Base-by-base conservation (phyloP, 2,888 invertebrate species). In the Cepaea hortensis region DNA sequence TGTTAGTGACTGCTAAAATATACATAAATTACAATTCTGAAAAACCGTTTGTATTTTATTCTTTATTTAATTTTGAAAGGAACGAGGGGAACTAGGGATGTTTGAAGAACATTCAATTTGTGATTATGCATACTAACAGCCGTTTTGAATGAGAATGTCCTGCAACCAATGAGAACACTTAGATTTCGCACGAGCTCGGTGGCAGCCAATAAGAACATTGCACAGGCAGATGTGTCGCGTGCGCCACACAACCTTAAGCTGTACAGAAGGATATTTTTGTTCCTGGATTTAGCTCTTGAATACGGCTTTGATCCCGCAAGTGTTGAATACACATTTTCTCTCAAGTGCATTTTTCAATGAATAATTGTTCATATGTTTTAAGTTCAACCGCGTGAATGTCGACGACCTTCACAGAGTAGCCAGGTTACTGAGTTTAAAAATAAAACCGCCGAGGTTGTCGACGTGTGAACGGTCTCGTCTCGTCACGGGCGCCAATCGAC, bases 211-310 rank as follows among this genome's bases (percentile, higher is more conserved):
- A 61, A 73, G 62, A 85, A 62, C 62, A 65, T 48, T 73, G n/a
- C 81, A 61, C n/a, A 81, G 80, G 81, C 85, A 85, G 85, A 85
- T 85, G 85, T 70, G 85, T 70, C 85, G 72, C 73, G 85, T 81
- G 80, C 80, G 85, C 61, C 55, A 73, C 85, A 85, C 68, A 81
- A 85, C 80, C 81, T 72, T 79, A 84, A 50, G n/a, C 46, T 68
- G 48, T 3, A 48, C 13, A 50, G n/a, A 11, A 48, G 18, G 11
- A 11, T 20, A 48, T 65, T 81, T 13, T 81, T 81, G 15, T 68
- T 65, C 18, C 11, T 20, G 70, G 70, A 18, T 23, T 13, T 84
- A 35, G 84, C 48, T 68, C 84, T 84, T 61, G 76, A 76, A 84
- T 84, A 84, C 62, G 65, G 46, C 84, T 11, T 62, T 73, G 72